phyloP scores from a whole-genome alignment of 2,888 invertebrate genomes.

The Copidosoma aretas region DNA sequence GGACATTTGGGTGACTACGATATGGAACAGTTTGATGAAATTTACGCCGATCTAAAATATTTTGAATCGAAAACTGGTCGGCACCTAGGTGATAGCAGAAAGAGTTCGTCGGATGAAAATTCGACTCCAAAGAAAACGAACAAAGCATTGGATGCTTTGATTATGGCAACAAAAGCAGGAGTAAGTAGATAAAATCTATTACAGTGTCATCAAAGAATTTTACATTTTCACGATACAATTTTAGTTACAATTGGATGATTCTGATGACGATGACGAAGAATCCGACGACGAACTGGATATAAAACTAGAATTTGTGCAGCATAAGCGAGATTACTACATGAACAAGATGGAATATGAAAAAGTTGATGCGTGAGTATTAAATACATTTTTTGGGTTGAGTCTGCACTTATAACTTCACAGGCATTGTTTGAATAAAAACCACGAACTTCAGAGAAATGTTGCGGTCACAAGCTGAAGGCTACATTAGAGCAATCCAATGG shows the following conservation, averaged over 20 bases:
- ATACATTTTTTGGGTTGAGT: not conserved
- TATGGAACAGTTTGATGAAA: conserved; percentile 76
- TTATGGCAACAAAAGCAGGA: conserved; percentile 29
- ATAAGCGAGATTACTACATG: conserved; percentile 91
- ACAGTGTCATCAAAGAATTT: too few relatives aligned
- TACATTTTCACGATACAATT: not conserved
- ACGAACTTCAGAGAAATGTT: conserved; percentile 73
- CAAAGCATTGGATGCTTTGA: conserved; percentile 62
- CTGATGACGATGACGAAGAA: conserved; percentile 50
- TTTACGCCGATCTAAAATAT: conserved; percentile 82
- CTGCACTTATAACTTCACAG: too few relatives aligned
- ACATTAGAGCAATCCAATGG: conserved; percentile 95
- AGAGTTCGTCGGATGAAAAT: conserved; percentile 44
- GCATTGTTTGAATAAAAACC: not conserved
- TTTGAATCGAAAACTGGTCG: conserved; percentile 81
- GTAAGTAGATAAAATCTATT: conserved; percentile 8
- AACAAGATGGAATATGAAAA: conserved; percentile 83
- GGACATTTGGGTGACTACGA: conserved; percentile 77
- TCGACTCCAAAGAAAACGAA: conserved; percentile 47
- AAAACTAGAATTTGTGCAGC: conserved; percentile 78
- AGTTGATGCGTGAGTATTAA: conserved; percentile 72
- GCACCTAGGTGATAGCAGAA: conserved; percentile 63
- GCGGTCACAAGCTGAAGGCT: conserved; percentile 83
- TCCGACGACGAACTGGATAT: conserved; percentile 60
- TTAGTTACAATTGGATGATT: conserved; percentile 45